Percentiles rank a stretch among this genome's conserved stretches.
Evolutionary conservation across 2,888 invertebrate genomes (phyloP).

Genomic region (Xanthorhoe designata): DNA sequence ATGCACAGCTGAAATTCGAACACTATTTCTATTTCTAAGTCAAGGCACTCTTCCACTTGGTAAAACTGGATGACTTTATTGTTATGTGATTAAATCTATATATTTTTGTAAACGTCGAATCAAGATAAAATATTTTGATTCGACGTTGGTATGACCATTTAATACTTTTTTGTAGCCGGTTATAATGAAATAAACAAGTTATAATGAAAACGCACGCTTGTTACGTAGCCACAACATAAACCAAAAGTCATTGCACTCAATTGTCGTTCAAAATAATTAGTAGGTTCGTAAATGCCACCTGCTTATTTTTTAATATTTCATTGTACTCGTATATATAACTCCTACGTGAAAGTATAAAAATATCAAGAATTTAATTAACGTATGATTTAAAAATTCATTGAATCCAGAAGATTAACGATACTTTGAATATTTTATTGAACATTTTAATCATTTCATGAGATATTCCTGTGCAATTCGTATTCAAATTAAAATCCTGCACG

Average conservation of each 20-base stretch:
- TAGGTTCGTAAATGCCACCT: background rate
- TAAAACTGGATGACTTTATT: no score
- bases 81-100: no score
- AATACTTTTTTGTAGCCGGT: no score
- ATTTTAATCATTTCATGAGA: background rate
- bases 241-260: constrained; percentile 43
- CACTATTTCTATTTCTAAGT: no score
- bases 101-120: no score
- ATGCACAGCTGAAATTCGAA: no score
- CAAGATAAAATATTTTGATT: no score
- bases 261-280: constrained; percentile 35
- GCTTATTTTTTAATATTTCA: background rate
- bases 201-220: constrained; percentile 18
- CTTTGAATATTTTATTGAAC: background rate
- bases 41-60: no score
- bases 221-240: constrained; percentile 32
- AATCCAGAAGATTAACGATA: background rate
- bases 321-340: background rate
- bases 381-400: background rate
- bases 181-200: no score
- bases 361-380: background rate
- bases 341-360: background rate
- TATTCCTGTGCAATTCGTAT: background rate
- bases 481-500: constrained; percentile 14
- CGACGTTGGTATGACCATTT: no score